These are phyloP conservation scores for Brachionus rotundiformis DNA, from an alignment of 1,140 invertebrate genomes.

Conservation along the genomic window DNA sequence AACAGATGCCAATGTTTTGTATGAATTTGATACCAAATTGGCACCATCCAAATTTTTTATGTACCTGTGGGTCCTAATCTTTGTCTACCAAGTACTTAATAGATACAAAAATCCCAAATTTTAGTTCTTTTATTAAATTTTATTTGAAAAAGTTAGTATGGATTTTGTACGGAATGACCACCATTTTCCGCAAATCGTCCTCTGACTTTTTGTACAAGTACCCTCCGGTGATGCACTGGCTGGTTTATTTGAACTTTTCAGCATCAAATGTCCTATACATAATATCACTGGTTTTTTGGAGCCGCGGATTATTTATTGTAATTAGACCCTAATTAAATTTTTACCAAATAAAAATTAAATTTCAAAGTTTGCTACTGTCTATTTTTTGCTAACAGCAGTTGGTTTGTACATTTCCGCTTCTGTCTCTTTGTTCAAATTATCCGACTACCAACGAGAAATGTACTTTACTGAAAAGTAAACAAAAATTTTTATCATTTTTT, in stretches of 20 bases:
- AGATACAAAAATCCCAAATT: neutral
- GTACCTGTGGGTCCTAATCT: constrained; percentile 31
- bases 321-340: neutral
- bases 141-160: constrained; percentile 2
- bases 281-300: neutral
- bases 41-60: neutral
- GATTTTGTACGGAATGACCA: constrained; percentile 39
- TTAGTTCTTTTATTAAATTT: neutral
- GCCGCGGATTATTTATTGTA: constrained; percentile 23
- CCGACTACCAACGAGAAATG: constrained; percentile 47
- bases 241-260: constrained; percentile 36
- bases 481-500: neutral
- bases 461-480: constrained; percentile 48
- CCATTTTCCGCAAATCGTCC: constrained; percentile 47
- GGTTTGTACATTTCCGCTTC: constrained; percentile 35
- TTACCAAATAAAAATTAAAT: neutral
- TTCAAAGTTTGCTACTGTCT: neutral
- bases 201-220: constrained; percentile 48
- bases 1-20: neutral
- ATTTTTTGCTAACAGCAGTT: neutral
- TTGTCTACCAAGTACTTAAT: constrained; percentile 13
- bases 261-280: neutral
- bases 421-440: constrained; percentile 37
- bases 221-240: constrained; percentile 46
- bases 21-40: neutral